A percentile compares a stretch with the other conserved stretches of the same genome.
These are phyloP conservation scores for Heliornis fulica DNA, from an alignment of 2,113 vertebrate species.

Conservation along the genomic window DNA sequence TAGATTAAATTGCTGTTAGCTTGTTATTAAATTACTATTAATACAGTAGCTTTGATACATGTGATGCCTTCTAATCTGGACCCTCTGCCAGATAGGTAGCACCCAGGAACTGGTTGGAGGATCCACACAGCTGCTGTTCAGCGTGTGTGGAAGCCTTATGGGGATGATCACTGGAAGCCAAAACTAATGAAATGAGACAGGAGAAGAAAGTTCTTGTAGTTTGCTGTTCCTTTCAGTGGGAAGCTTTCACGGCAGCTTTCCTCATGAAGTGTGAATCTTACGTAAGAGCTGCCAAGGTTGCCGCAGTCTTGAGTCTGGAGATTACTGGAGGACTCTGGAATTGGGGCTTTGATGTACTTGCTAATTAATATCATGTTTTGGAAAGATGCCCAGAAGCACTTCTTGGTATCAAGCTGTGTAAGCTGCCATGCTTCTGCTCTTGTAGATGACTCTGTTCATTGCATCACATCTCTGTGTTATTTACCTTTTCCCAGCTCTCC, in stretches of 20 bases:
- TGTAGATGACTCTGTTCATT: background rate
- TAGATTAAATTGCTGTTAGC: constrained; percentile 18
- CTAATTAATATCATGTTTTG: constrained; percentile 10
- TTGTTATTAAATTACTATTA: background rate
- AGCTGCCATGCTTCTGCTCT: background rate
- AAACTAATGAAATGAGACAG: background rate
- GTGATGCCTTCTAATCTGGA: background rate
- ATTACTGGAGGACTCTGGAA: background rate
- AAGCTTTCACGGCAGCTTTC: background rate
- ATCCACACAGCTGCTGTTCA: background rate
- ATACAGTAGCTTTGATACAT: background rate
- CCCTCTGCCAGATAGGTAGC: background rate
- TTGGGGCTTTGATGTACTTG: background rate
- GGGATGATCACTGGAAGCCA: background rate
- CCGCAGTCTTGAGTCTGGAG: background rate
- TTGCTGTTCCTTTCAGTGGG: background rate
- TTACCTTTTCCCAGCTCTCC: constrained; percentile 13
- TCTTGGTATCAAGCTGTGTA: background rate
- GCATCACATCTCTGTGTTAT: background rate
- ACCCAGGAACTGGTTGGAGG: background rate
- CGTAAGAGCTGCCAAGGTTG: background rate
- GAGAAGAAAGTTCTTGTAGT: background rate
- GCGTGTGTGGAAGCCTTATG: fast-evolving
- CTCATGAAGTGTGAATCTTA: background rate
- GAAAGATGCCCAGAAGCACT: background rate